Evolutionary conservation across 2,888 invertebrate species (phyloP).

Genomic region (Melipona bicolor): DNA sequence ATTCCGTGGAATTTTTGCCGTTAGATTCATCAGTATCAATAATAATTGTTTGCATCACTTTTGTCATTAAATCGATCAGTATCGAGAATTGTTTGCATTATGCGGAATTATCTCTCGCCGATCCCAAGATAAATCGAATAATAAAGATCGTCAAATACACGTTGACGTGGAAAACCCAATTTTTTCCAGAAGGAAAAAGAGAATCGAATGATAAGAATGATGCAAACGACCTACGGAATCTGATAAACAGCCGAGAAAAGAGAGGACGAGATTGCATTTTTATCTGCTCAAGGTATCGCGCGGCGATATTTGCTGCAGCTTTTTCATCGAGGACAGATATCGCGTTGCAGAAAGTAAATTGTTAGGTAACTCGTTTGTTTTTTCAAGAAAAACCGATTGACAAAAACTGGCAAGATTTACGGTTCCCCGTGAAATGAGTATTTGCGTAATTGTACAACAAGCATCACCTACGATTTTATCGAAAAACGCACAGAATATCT

Average conservation of each 20-base stretch:
- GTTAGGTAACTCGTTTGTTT: background rate
- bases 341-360: background rate
- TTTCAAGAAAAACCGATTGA: background rate
- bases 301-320: background rate
- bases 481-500: background rate
- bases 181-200: background rate
- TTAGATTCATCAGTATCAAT: background rate
- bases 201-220: constrained; percentile 46
- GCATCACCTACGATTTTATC: background rate
- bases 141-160: background rate
- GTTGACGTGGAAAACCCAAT: background rate
- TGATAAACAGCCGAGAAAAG: constrained; percentile 28
- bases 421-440: background rate
- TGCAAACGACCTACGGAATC: constrained; percentile 44
- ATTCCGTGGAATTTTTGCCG: background rate
- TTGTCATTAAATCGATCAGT: too few species aligned
- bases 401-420: background rate
- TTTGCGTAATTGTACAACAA: background rate
- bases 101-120: background rate
- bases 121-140: constrained; percentile 11
- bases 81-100: constrained; percentile 13
- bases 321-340: background rate
- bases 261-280: constrained; percentile 10
- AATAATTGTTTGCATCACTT: too few species aligned
- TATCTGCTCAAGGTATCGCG: constrained; percentile 12